A percentile compares a stretch with the other conserved stretches of the same genome.
phyloP scores from a whole-genome alignment of 2,888 invertebrate genomes.

The Crocallis elinguaria region DNA sequence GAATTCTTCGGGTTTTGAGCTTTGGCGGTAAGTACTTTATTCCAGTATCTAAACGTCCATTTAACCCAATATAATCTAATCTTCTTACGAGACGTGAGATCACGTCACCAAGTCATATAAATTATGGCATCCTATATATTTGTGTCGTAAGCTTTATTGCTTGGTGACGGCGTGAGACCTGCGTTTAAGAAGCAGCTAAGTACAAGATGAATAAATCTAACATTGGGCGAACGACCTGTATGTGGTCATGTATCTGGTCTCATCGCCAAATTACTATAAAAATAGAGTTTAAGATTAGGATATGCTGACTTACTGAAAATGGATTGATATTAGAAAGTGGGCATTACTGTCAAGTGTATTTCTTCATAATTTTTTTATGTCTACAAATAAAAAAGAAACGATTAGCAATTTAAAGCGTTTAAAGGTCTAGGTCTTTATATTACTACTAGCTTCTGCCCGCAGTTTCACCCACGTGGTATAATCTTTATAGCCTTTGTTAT shows the following conservation, averaged over 20 bases:
- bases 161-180: slow-evolving; percentile 25
- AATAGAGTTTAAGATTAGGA: not conserved
- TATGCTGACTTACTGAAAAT: not conserved
- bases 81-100: slow-evolving; percentile 28
- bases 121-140: slow-evolving; percentile 31
- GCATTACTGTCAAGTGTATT: no score
- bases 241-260: not conserved
- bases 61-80: slow-evolving; percentile 26
- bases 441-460: no score
- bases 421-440: no score
- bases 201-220: no score
- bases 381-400: no score
- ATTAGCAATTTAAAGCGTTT: no score
- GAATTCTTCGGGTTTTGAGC: not conserved
- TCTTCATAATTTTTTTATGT: no score
- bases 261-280: not conserved
- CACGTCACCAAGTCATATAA: slow-evolving; percentile 36
- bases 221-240: no score
- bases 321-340: not conserved
- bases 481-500: no score
- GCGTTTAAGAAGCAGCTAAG: no score
- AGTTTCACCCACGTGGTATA: no score
- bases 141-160: slow-evolving; percentile 31
- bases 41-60: not conserved
- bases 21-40: slow-evolving; percentile 7